Conservation (phyloP, 2,113 vertebrate genomes). For the Pitta sordida region DNA sequence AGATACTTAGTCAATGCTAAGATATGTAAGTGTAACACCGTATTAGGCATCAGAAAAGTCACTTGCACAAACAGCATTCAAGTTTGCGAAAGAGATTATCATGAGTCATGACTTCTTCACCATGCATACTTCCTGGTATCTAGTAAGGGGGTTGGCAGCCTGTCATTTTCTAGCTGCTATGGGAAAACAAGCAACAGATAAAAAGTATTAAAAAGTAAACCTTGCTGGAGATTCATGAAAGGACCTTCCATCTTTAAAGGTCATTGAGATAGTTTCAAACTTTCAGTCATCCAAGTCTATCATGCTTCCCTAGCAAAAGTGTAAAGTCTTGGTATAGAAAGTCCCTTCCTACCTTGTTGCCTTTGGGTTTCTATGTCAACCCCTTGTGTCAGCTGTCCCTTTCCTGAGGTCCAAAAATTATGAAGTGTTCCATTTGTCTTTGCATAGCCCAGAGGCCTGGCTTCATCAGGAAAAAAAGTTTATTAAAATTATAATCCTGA, state of each 20-base stretch:
- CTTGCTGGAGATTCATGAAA: not conserved
- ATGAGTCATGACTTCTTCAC: constrained; percentile 34
- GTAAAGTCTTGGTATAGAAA: not conserved
- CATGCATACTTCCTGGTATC: constrained; percentile 32
- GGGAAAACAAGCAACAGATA: constrained; percentile 21
- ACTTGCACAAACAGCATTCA: constrained; percentile 16
- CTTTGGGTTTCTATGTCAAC: not conserved
- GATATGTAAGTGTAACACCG: not conserved
- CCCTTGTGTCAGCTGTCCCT: not conserved
- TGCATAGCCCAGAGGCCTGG: not conserved
- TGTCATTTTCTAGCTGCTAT: not conserved
- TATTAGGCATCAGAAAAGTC: constrained; percentile 2
- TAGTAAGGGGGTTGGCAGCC: not conserved
- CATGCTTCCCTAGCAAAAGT: not conserved
- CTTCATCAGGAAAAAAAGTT: not conserved
- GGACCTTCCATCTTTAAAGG: not conserved
- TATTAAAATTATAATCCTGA: not conserved
- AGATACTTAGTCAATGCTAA: constrained; percentile 16
- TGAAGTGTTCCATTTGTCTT: not conserved
- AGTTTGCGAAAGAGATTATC: constrained; percentile 30
- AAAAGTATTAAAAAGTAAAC: constrained; percentile 38
- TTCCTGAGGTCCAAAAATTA: not conserved
- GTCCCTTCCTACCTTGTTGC: not conserved
- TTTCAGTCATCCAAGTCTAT: not conserved
- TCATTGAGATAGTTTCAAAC: not conserved